Conservation (phyloP, 1,140 invertebrate genomes). For the Drosophila nasuta region DNA sequence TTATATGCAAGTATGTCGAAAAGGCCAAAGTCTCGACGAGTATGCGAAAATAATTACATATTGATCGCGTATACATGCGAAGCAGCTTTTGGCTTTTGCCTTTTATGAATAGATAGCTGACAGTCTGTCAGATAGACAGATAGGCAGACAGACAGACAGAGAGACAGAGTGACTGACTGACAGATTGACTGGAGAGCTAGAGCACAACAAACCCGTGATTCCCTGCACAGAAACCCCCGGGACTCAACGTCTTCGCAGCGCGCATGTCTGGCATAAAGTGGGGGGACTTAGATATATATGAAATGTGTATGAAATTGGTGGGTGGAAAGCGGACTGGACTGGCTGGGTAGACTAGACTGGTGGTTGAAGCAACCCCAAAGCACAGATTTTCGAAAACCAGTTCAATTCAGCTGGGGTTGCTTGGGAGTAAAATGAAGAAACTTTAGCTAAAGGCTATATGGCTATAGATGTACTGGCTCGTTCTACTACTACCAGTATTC, state of each 20-base stretch:
- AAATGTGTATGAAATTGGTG: slow-evolving; percentile 55
- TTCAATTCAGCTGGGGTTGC: slow-evolving; percentile 64
- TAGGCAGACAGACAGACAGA: slow-evolving; percentile 18
- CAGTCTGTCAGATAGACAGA: slow-evolving; percentile 26
- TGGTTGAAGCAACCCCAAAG: slow-evolving; percentile 74
- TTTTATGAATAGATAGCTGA: slow-evolving; percentile 74
- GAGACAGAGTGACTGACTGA: slow-evolving; percentile 23
- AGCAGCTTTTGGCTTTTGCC: slow-evolving; percentile 38
- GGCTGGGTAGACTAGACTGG: slow-evolving; percentile 40
- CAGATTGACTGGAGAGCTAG: slow-evolving; percentile 22
- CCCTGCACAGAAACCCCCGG: slow-evolving; percentile 24
- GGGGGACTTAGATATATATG: slow-evolving; percentile 60
- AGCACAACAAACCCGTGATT: slow-evolving; percentile 58
- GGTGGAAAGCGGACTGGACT: slow-evolving; percentile 10
- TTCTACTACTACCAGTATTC: neutral
- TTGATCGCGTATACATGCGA: slow-evolving; percentile 59
- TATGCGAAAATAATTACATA: slow-evolving; percentile 67
- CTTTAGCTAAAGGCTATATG: slow-evolving; percentile 38
- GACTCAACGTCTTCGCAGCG: slow-evolving; percentile 57
- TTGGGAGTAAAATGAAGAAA: slow-evolving; percentile 74
- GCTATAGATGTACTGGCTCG: neutral
- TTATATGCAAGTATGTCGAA: slow-evolving; percentile 48
- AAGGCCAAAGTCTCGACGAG: slow-evolving; percentile 20
- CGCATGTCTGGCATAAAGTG: slow-evolving; percentile 71
- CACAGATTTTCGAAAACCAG: slow-evolving; percentile 72